These are phyloP conservation scores for Plutella xylostella DNA, from an alignment of 2,888 invertebrate genomes.

Conservation along the genomic window DNA sequence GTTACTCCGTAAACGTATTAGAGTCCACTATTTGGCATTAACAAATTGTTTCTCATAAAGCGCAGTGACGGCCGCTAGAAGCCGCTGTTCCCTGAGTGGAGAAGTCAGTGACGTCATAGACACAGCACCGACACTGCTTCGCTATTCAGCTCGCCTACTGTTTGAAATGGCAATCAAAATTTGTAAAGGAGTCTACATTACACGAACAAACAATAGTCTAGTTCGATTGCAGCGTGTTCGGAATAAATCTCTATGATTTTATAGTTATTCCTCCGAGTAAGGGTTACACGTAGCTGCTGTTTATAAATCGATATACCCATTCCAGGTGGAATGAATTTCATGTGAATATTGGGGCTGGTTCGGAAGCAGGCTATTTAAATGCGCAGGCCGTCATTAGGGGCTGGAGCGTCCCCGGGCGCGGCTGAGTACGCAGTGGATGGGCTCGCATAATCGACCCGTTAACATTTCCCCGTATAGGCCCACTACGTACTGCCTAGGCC, in stretches of 20 bases:
- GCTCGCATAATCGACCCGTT: constrained; percentile 60
- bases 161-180: constrained; percentile 25
- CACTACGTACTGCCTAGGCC: no score
- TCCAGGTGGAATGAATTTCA: constrained; percentile 32
- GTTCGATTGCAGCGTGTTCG: constrained; percentile 25
- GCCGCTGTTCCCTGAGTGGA: constrained; percentile 13
- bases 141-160: constrained; percentile 35
- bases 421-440: constrained; percentile 43
- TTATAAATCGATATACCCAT: no score
- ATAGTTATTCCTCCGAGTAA: constrained; percentile 6
- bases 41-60: constrained; percentile 33
- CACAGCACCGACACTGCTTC: constrained; percentile 17
- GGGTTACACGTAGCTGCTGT: constrained; percentile 12
- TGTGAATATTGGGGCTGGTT: constrained; percentile 34
- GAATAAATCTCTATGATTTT: constrained; percentile 28
- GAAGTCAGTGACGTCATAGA: not conserved
- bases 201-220: constrained; percentile 27
- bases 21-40: constrained; percentile 33
- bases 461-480: constrained; percentile 36
- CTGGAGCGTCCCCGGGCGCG: constrained; percentile 30
- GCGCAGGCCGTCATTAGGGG: constrained; percentile 60
- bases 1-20: constrained; percentile 25
- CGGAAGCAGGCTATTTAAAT: constrained; percentile 59
- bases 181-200: constrained; percentile 28
- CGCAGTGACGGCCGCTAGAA: constrained; percentile 19